Evolutionary conservation across 1,140 invertebrate genomes (phyloP).

Genomic region (Drosophila ercepeae): DNA sequence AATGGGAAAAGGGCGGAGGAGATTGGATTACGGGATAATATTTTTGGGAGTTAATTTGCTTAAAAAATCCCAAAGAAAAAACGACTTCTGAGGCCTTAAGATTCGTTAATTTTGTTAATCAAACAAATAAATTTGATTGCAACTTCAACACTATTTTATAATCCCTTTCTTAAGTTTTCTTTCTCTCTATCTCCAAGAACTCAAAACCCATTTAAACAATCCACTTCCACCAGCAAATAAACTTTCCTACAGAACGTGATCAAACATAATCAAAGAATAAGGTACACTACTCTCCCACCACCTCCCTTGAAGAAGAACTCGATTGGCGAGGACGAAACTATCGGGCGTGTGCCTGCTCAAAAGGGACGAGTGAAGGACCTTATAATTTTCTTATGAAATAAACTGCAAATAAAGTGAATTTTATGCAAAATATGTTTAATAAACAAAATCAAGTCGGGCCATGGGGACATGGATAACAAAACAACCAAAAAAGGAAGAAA

Average conservation of each 20-base stretch:
- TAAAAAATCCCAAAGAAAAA: neutral
- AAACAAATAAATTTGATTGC: neutral
- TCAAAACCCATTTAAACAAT: constrained; percentile 34
- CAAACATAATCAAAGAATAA: constrained; percentile 72
- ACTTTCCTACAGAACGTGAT: constrained; percentile 63
- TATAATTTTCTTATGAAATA: constrained; percentile 79
- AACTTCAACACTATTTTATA: neutral
- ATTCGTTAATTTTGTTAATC: neutral
- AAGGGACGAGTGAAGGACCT: constrained; percentile 28
- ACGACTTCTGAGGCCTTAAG: too few relatives aligned
- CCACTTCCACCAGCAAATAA: constrained; percentile 47
- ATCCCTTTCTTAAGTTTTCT: neutral
- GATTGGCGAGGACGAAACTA: constrained; percentile 48
- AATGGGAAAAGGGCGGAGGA: neutral
- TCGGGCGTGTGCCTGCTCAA: constrained; percentile 29
- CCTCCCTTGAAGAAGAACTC: neutral
- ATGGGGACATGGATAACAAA: constrained; percentile 43
- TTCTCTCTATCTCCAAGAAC: neutral
- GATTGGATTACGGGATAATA: constrained; percentile 17
- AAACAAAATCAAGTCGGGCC: constrained; percentile 72
- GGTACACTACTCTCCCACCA: constrained; percentile 27
- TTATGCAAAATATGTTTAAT: constrained; percentile 80
- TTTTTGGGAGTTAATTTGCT: constrained; percentile 8
- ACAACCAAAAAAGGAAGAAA: constrained; percentile 26
- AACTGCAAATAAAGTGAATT: constrained; percentile 81